Base-by-base conservation (phyloP, 2,113 vertebrate genomes). In the Ceyx melanurus region DNA sequence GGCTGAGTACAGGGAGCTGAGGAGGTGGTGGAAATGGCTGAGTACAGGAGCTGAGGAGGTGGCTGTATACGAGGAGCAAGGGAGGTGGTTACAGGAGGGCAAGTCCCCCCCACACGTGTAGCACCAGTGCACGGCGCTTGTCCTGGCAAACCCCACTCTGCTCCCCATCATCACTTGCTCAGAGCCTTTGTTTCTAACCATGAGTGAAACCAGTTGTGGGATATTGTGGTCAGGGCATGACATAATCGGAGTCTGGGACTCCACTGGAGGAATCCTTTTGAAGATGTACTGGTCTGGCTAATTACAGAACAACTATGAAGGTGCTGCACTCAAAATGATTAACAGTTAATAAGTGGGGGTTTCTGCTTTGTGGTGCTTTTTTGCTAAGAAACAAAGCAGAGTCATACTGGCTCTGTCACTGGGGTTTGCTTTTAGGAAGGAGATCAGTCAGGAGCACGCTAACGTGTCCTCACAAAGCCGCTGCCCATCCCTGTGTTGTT, bases 181-280 rank as follows among this genome's bases (percentile, higher is more conserved):
- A 21, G 45, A 73, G 89, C 82, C 79, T 91, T 74, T 91, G 79
- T 92, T 91, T 82, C 84, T 53, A 74, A 61, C 70, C 68, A 56
- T 94, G 96, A 96, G 67, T 86, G 91, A 94, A 97, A 95, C 33
- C 94, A 92, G 90, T 94, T 92, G 85, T 68, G 66, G 78, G 94
- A 74, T 67, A 58, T 48, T 91, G 86, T 66, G 86, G 78, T 94
- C 67, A 68, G 76, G 89, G 77, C 78, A 81, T 91, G 95, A 86
- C 91, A 96, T 94, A 89, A 95, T 94, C 75, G 16, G n/a, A 87
- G 88, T 35, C 91, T 86, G 94, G 89, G 77, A 64, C 79, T 93
- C 71, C 60, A 7, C 81, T 45, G 71, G 64, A 91, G 81, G 78
- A 92, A 93, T 89, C 85, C 86, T 89, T 90, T 88, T 93, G 82